These are phyloP conservation scores for Caracal caracal DNA, from an alignment of 2,113 vertebrate genomes.

Conservation along the genomic window DNA sequence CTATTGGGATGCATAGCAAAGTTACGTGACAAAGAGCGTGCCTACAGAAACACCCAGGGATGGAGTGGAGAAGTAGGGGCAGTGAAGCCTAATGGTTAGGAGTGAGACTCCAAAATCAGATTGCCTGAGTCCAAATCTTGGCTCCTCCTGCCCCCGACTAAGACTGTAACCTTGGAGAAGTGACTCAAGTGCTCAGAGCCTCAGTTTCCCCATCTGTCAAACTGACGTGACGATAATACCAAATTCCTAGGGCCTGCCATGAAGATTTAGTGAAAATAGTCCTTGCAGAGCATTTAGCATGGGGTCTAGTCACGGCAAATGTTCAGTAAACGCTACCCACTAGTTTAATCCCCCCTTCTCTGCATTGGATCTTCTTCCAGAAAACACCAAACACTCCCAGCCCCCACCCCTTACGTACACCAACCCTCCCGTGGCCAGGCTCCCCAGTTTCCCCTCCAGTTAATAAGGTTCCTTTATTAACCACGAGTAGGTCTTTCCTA, in stretches of 20 bases:
- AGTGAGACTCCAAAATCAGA: neutral
- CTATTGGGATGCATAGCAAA: fast-evolving
- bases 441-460: neutral
- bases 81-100: neutral
- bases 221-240: neutral
- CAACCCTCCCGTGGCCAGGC: neutral
- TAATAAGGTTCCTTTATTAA: neutral
- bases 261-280: neutral
- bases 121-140: neutral
- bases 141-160: neutral
- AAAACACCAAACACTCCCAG: neutral
- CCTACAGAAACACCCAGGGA: fast-evolving
- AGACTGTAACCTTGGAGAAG: neutral
- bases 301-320: neutral
- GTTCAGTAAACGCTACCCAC: neutral
- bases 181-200: neutral
- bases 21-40: fast-evolving
- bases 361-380: neutral
- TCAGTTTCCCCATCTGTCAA: neutral
- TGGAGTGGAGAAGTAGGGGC: fast-evolving
- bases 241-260: neutral
- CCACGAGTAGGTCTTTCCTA: neutral
- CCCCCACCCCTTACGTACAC: neutral
- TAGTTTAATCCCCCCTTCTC: neutral
- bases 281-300: neutral